Evolutionary conservation across 2,113 vertebrate genomes (phyloP), one percentile per base, ranked within the genome.

Genomic region (Equus quagga): DNA sequence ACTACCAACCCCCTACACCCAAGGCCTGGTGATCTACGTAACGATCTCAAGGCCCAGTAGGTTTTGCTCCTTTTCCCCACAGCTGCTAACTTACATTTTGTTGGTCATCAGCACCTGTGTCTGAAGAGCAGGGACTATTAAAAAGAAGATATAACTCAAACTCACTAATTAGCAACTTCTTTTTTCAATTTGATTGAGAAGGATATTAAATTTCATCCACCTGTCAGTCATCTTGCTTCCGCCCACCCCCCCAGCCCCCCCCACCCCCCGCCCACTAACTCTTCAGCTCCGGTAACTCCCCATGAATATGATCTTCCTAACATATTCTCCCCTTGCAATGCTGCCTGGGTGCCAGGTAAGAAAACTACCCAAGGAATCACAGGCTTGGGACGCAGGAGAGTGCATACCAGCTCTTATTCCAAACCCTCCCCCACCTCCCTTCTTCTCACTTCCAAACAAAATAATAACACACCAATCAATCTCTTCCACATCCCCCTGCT

Each of bases 171-270:
- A 60, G 44, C 18, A 67, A 75, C 67, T 79, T 81, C 10, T 62
- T 82, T 58, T 82, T 56, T 44, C 76, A 65, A 49, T 24, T 15
- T 73, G 44, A 88, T 89, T 51, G 19, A 46, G 73, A 93, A 79
- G 58, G 33, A 41, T 18, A 56, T 13, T 70, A 81, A 54, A 41
- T 83, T 89, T 46, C 56, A 62, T 33, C 73, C 46, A 85, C 76
- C 64, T 44, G 62, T 31, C 65, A 72, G 78, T 93, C 64, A 80
- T 58, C 49, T 49, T 26, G 31, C 17, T 93, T 72, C 67, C 8
- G 7, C 6, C 5, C 36, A 36, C 36, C 36, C 36, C 36, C 36
- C 36, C 36, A 36, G 36, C 36, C 36, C 2, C 36, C 36, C 36
- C 36, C 36, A 36, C 36, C 36, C 36, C 36, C 36, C 36, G 36